Evolutionary conservation across 2,888 invertebrate species (phyloP), one percentile per base, ranked within the genome.

Genomic region (Strigamia transsilvanica): DNA sequence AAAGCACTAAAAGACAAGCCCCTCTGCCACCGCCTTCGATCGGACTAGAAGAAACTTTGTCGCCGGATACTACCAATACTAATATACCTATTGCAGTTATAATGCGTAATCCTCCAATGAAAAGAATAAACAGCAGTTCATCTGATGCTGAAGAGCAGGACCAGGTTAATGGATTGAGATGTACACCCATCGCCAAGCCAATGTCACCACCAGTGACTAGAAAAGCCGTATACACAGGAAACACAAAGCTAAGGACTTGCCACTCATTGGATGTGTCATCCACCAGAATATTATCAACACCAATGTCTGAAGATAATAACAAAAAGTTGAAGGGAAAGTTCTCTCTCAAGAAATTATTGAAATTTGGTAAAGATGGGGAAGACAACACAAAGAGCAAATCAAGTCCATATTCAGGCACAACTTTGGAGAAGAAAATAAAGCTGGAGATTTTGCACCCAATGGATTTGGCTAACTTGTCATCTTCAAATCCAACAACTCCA

Each of bases 371-470:
- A 41, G 83, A 83, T 21, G 83, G 79, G 23, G 84, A 80, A 38
- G 84, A 80, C 79, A 34, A 13, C 5, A n/a, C 27, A 21, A 46
- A 61, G 21, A 56, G 5, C n/a, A 51, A 56, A 27, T 34, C 34
- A 3, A 34, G 34, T 34, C 18, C 46, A n/a, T 23, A 41, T 38
- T 41, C 80, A 34, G 13, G 32, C 10, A 34, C 32, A 34, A 46
- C 12, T n/a, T 56, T 80, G 38, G 82, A 83, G 82, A 80, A 84
- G 73, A 94, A 93, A 86, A 93, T 93, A 2, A 91, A 94, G 18
- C 90, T 95, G 32, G 94, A 95, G 83, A 96, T 96, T 85, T 94
- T 96, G 84, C 96, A 96, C 90, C 96, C 96, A 15, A 90, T 94
- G 85, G 95, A 96, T 86, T 56, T 80, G 27, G 80, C 80, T 6